Percentiles rank a stretch among this genome's conserved stretches.
Conservation (phyloP, 1,140 invertebrate genomes). For the Callitettix versicolor region DNA sequence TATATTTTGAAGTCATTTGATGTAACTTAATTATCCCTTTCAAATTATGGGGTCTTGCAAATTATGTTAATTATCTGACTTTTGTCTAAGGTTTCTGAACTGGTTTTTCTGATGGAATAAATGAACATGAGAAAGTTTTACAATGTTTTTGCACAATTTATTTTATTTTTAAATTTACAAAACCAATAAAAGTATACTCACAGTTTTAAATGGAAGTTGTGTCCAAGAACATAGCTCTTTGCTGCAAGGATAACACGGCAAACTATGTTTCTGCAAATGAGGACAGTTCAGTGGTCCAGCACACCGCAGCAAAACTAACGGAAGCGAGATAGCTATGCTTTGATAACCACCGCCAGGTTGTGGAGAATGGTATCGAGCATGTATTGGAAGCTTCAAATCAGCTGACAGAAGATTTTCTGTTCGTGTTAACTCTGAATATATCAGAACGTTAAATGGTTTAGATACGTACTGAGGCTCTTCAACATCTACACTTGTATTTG, state of each 20-base stretch:
- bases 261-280: background rate
- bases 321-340: background rate
- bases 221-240: background rate
- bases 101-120: too few species aligned
- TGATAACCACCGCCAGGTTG: conserved; percentile 1
- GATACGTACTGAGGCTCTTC: conserved; percentile 4
- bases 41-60: too few species aligned
- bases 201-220: conserved; percentile 7
- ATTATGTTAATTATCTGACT: too few species aligned
- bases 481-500: conserved; percentile 3
- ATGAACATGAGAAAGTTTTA: too few species aligned
- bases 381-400: conserved; percentile 3
- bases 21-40: too few species aligned
- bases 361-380: conserved; percentile 8
- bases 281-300: conserved; percentile 7
- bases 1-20: too few species aligned
- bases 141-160: too few species aligned
- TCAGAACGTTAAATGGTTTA: background rate
- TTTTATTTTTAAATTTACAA: too few species aligned
- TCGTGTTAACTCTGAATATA: background rate
- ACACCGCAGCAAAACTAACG: background rate
- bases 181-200: background rate
- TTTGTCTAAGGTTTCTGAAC: too few species aligned
- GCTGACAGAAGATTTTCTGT: conserved; percentile 7
- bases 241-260: conserved; percentile 7